Evolutionary conservation across 2,797 vertebrate genomes (phyloP).

Genomic region (Poeciliopsis paucimaculata): DNA sequence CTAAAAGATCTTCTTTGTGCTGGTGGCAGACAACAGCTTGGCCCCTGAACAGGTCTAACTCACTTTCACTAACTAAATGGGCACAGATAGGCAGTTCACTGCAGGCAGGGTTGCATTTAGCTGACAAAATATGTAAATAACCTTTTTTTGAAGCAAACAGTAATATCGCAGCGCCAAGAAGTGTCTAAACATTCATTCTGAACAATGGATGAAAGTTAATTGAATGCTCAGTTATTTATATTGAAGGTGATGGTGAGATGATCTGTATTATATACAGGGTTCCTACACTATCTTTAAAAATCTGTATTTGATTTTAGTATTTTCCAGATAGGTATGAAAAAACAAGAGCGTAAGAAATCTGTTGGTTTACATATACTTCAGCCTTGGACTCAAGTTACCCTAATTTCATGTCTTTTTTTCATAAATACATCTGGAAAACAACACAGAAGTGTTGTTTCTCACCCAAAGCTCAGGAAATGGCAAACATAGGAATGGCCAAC

Average conservation of each 20-base stretch:
- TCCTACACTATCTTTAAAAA: not conserved
- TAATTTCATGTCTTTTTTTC: not conserved
- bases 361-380: not conserved
- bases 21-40: slow-evolving; percentile 50
- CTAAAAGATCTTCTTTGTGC: slow-evolving; percentile 44
- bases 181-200: slow-evolving; percentile 39
- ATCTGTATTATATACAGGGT: slow-evolving; percentile 15
- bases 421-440: not conserved
- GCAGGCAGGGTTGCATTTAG: slow-evolving; percentile 48
- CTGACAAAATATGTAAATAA: slow-evolving; percentile 48
- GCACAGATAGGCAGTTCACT: slow-evolving; percentile 37
- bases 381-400: not conserved
- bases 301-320: not conserved
- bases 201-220: slow-evolving; percentile 30
- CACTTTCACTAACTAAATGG: slow-evolving; percentile 54
- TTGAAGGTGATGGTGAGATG: slow-evolving; percentile 27
- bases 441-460: not conserved
- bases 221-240: slow-evolving; percentile 16
- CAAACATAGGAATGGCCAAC: not conserved
- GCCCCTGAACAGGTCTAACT: slow-evolving; percentile 46
- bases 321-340: not conserved
- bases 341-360: not conserved
- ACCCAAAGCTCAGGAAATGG: too few relatives aligned
- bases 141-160: slow-evolving; percentile 45
- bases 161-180: slow-evolving; percentile 42